Evolutionary conservation across 2,888 invertebrate genomes (phyloP), one percentile per base, ranked within the genome.

Genomic region (Cynaeus angustus): DNA sequence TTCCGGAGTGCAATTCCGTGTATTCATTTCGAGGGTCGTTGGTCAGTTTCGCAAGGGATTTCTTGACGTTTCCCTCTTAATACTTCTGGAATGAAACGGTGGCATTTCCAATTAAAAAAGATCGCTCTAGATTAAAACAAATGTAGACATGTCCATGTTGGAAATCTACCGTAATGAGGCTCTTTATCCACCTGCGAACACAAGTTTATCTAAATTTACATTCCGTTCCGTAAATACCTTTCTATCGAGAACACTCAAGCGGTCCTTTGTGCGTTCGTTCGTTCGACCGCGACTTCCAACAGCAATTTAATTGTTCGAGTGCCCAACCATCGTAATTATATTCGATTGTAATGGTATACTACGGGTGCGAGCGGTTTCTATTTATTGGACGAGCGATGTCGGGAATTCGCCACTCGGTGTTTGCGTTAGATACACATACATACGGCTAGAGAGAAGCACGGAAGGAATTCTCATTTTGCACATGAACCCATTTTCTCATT

Each of bases 121-220:
- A 53, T 70, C 53, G 26, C 5, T 16, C 28, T 26, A 66, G 66
- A 65, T 70, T 70, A 61, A 59, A 69, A 53, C 59, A 61, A 65
- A 62, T 52, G 52, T 30, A 52, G 65, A 59, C 43, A 9, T 8
- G 13, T 14, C 55, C 16, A 16, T 14, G 21, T 10, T 4, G 56
- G 30, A 26, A 43, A 59, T 45, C 43, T 43, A 30, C 12, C 26
- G 56, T 38, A 43, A 56, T 56, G 56, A 21, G 43, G 13, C 13
- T n/a, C 73, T 76, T 75, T 74, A 76, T 77, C 74, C 77, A 77
- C 77, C 76, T 77, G 76, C 69, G 75, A 74, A 68, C 68, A 69
- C 38, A 66, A 68, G 67, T 73, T 70, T 73, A 73, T 72, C 69
- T 75, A 73, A 76, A 77, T 77, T 76, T 76, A 72, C 75, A 77